phyloP scores from a whole-genome alignment of 2,797 vertebrate species.

The Parambassis ranga region DNA sequence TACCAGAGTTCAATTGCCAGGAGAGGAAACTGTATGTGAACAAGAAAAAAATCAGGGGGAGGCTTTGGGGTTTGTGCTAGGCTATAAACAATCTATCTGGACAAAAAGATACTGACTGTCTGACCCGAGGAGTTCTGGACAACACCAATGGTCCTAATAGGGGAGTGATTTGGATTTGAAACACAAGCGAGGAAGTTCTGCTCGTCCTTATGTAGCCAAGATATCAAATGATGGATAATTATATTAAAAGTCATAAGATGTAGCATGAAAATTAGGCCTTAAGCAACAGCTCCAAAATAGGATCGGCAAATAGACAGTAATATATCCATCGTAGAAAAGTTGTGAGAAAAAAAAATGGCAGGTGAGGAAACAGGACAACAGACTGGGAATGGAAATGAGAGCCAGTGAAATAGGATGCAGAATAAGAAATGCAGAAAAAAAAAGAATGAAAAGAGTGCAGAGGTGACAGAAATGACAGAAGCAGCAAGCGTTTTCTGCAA shows the following conservation, averaged over 20 bases:
- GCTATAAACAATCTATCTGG: no score
- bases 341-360: slow-evolving; percentile 37
- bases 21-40: no score
- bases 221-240: neutral
- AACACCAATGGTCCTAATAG: no score
- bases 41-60: no score
- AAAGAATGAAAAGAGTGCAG: slow-evolving; percentile 1
- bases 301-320: slow-evolving; percentile 43
- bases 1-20: no score
- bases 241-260: no score
- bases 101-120: no score
- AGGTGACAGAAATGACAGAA: slow-evolving; percentile 32
- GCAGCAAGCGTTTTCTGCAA: slow-evolving; percentile 11
- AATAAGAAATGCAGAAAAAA: slow-evolving; percentile 5
- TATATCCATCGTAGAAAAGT: slow-evolving; percentile 26
- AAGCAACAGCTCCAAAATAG: slow-evolving; percentile 4
- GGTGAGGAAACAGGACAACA: slow-evolving; percentile 41
- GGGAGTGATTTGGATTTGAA: no score
- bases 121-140: no score
- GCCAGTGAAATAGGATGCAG: slow-evolving; percentile 5
- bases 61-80: no score
- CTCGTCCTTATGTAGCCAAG: neutral
- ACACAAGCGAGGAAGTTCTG: no score
- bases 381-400: slow-evolving; percentile 47
- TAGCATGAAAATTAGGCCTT: neutral